phyloP scores from a whole-genome alignment of 2,113 vertebrate species.

The Ctenomys sociabilis region DNA sequence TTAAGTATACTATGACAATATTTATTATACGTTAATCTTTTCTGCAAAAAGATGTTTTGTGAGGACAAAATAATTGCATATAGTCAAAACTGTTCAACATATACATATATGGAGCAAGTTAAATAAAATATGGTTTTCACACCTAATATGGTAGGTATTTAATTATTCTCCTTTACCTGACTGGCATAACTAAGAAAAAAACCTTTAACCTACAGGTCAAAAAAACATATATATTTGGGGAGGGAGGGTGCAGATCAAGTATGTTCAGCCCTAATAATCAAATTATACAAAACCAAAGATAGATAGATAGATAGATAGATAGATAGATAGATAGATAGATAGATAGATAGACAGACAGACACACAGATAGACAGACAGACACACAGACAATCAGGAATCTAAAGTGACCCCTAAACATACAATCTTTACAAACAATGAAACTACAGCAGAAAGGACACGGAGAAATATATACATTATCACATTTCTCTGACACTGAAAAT shows the following conservation, averaged over 20 bases:
- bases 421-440: slow-evolving; percentile 73
- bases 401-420: slow-evolving; percentile 73
- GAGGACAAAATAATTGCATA: neutral
- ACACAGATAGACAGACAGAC: too few relatives aligned
- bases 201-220: neutral
- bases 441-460: slow-evolving; percentile 31
- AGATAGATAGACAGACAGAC: too few relatives aligned
- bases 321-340: too few relatives aligned
- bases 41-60: slow-evolving; percentile 22
- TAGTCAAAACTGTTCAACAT: slow-evolving; percentile 36
- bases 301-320: too few relatives aligned
- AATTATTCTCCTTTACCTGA: slow-evolving; percentile 7
- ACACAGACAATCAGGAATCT: slow-evolving; percentile 31
- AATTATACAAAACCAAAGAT: slow-evolving; percentile 58
- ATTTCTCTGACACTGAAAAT: slow-evolving; percentile 71
- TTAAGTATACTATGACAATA: neutral
- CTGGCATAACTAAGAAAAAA: neutral
- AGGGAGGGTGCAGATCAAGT: neutral
- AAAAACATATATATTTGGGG: slow-evolving; percentile 1
- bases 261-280: neutral
- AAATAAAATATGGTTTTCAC: slow-evolving; percentile 55
- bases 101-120: slow-evolving; percentile 20
- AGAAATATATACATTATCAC: slow-evolving; percentile 72
- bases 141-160: neutral
- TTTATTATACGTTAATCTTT: neutral